phyloP scores from a whole-genome alignment of 1,140 invertebrate species.

The Ips nitidus region DNA sequence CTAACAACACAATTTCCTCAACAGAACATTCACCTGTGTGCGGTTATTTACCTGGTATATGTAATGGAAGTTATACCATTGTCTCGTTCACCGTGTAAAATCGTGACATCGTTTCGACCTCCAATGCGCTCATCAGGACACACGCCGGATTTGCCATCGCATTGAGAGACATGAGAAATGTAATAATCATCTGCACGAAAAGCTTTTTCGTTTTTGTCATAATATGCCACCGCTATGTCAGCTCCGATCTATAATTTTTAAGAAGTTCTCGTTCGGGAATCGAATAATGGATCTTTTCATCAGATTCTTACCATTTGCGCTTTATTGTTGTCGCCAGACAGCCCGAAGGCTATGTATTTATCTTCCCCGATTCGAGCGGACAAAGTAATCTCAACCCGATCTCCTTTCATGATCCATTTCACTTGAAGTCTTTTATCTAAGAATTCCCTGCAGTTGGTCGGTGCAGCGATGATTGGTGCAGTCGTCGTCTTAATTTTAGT shows the following conservation, averaged over 20 bases:
- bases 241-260: conserved; percentile 61
- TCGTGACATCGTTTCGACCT: conserved; percentile 75
- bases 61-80: conserved; percentile 82
- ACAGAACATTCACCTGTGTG: too few relatives aligned
- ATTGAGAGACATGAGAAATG: conserved; percentile 79
- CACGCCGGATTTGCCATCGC: conserved; percentile 78
- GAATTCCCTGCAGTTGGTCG: conserved; percentile 78
- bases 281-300: not conserved
- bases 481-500: conserved; percentile 65
- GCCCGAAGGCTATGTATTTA: conserved; percentile 86
- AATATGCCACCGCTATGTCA: conserved; percentile 83
- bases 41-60: conserved; percentile 17
- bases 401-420: conserved; percentile 74
- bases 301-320: conserved; percentile 60
- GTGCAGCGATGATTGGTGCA: conserved; percentile 62
- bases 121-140: conserved; percentile 83
- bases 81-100: conserved; percentile 70
- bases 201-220: conserved; percentile 66
- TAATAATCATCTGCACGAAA: conserved; percentile 84
- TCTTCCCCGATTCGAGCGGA: conserved; percentile 76
- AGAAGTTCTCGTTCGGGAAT: not conserved
- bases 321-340: conserved; percentile 73
- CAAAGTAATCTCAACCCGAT: conserved; percentile 73
- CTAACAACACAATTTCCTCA: conserved; percentile 47
- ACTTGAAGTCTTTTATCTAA: conserved; percentile 77